Percentiles rank a stretch among this genome's conserved stretches.
phyloP scores from a whole-genome alignment of 2,797 vertebrate genomes.

The Acrossocheilus fasciatus region DNA sequence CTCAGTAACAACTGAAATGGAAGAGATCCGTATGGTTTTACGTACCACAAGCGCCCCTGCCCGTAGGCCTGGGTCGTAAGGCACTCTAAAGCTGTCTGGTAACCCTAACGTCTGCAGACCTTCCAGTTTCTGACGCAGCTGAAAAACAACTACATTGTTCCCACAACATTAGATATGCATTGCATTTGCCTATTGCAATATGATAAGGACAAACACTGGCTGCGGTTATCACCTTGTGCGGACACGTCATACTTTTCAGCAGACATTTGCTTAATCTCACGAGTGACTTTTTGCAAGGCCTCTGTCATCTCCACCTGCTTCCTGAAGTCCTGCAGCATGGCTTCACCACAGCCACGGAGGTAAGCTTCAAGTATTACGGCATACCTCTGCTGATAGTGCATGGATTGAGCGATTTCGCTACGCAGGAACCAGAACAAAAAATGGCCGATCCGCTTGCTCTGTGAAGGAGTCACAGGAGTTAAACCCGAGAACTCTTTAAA shows the following conservation, averaged over 20 bases:
- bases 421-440: conserved; percentile 99
- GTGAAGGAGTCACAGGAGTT: conserved; percentile 36
- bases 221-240: conserved; percentile 85
- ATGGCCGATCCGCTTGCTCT: conserved; percentile 98
- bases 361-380: conserved; percentile 96
- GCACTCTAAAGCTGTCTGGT: conserved; percentile 92
- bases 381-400: conserved; percentile 97
- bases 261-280: conserved; percentile 92
- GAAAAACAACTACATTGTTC: conserved; percentile 84
- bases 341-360: conserved; percentile 91
- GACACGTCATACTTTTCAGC: conserved; percentile 95
- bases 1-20: neutral
- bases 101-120: conserved; percentile 86
- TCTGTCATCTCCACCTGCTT: conserved; percentile 95
- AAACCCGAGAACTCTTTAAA: neutral
- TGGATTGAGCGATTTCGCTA: conserved; percentile 97
- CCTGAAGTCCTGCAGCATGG: conserved; percentile 92
- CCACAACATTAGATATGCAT: neutral
- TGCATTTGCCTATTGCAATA: neutral
- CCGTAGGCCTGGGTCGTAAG: conserved; percentile 94
- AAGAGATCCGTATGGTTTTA: conserved; percentile 3
- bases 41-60: conserved; percentile 91
- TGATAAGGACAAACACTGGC: neutral
- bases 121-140: conserved; percentile 95
- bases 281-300: conserved; percentile 92